Evolutionary conservation across 2,797 vertebrate genomes (phyloP).

Genomic region (Arrhamphus sclerolepis): DNA sequence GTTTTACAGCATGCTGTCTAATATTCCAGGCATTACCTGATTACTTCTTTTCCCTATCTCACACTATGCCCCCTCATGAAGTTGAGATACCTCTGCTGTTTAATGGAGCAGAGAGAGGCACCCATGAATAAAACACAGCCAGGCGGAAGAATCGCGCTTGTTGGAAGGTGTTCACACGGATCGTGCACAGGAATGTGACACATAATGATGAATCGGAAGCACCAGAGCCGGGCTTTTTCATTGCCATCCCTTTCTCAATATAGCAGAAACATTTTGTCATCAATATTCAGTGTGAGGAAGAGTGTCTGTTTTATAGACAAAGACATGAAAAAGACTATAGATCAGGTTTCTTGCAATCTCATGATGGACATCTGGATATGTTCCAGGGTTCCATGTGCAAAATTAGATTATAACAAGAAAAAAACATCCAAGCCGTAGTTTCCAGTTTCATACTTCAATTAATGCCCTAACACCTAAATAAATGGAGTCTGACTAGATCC

Average conservation of each 20-base stretch:
- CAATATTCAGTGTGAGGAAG: slow-evolving; percentile 15
- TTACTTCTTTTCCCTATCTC: slow-evolving; percentile 30
- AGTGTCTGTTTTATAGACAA: slow-evolving; percentile 5
- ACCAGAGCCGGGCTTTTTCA: slow-evolving; percentile 23
- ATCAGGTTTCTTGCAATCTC: slow-evolving; percentile 23
- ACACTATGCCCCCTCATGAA: slow-evolving; percentile 12
- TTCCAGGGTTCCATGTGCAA: slow-evolving; percentile 27
- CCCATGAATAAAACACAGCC: slow-evolving; percentile 68
- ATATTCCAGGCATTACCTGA: slow-evolving; percentile 10
- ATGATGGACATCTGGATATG: slow-evolving; percentile 52
- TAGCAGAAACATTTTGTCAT: slow-evolving; percentile 27
- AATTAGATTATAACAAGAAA: slow-evolving; percentile 27
- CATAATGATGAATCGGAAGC: slow-evolving; percentile 60
- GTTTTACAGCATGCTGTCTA: neutral
- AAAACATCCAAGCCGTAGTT: slow-evolving; percentile 15
- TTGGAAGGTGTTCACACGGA: slow-evolving; percentile 66
- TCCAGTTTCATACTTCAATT: slow-evolving; percentile 36
- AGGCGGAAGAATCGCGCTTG: slow-evolving; percentile 60
- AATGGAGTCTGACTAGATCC: slow-evolving; percentile 5
- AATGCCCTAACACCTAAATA: neutral
- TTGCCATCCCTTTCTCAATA: slow-evolving; percentile 31
- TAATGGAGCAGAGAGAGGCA: slow-evolving; percentile 64
- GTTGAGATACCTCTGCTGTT: slow-evolving; percentile 44
- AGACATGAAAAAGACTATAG: slow-evolving; percentile 1
- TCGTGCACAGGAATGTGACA: slow-evolving; percentile 65